Base-by-base conservation (phyloP, 2,797 vertebrate species). In the Oreochromis grahami region DNA sequence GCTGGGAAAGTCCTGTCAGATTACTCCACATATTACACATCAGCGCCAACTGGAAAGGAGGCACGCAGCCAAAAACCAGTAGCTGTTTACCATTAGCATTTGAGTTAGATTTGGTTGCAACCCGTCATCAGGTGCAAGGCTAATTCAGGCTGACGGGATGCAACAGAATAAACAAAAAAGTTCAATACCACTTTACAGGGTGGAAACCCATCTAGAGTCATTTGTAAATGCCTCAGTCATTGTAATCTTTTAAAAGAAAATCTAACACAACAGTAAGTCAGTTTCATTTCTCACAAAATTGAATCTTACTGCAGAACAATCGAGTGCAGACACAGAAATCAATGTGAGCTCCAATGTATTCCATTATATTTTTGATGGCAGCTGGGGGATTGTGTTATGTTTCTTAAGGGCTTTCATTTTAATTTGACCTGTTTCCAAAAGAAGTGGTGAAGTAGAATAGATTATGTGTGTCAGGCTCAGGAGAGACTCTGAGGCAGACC, bases 141-240 rank as follows among this genome's bases (percentile, higher is more conserved):
- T 92, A 93, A 95, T 91, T 82, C 85, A 52, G 74, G 24, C 41
- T 91, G 92, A 92, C 87, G 84, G 91, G 80, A 93, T 84, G 89
- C 89, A 81, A 86, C 86, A 84, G 86, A 86, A 85, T 91, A 89
- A 94, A 94, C 86, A 94, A 91, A 72, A 86, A 85, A 82, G 86
- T 87, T 89, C 87, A 88, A 91, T 90, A 87, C 65, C 89, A 92
- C 89, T 91, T 93, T 81, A 85, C 79, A 4, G 48, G 86, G 78
- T 68, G 68, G 79, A 91, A 89, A 81, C 85, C 87, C 32, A 78
- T 90, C 90, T 51, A 84, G 63, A 89, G 78, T 83, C 78, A 92
- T 95, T 90, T 92, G 82, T 87, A 56, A 83, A 92, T 87, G 80
- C 85, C 79, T 91, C 87, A 85, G 85, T 92, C 83, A 83, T 79